Conservation (phyloP, 2,797 vertebrate species). For the Diglossa cyanea region DNA sequence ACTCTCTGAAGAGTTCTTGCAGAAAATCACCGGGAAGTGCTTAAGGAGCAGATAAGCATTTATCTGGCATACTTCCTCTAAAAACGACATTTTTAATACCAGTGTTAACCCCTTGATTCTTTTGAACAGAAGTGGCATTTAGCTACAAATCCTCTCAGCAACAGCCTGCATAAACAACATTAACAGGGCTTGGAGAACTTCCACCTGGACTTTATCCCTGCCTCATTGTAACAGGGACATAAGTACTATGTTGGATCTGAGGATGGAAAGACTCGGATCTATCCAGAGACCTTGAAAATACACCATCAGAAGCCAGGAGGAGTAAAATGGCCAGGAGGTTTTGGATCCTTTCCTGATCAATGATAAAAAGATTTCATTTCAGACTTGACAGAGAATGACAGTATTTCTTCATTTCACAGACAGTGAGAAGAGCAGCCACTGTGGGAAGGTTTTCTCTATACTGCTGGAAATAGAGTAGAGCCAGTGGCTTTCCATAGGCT, state of each 20-base stretch:
- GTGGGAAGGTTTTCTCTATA: background rate
- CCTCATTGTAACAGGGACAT: background rate
- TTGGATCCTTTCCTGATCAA: background rate
- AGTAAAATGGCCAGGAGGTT: background rate
- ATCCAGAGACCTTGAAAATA: conserved; percentile 14
- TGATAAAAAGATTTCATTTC: background rate
- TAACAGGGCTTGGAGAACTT: conserved; percentile 9
- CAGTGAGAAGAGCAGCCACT: background rate
- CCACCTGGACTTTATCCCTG: conserved; percentile 14
- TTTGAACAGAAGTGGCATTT: conserved; percentile 29
- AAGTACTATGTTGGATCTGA: background rate
- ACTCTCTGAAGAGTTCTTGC: conserved; percentile 15
- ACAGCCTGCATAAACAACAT: background rate
- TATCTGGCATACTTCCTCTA: background rate
- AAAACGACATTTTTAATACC: conserved; percentile 44
- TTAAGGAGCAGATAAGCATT: conserved; percentile 53
- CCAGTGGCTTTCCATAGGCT: background rate
- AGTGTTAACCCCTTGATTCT: conserved; percentile 43
- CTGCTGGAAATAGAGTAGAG: background rate
- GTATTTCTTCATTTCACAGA: background rate
- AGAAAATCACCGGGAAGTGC: conserved; percentile 24
- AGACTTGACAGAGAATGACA: background rate
- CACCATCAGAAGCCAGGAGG: background rate
- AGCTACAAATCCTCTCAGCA: background rate
- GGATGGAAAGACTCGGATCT: background rate